Evolutionary conservation across 2,888 invertebrate species (phyloP).

Genomic region (Torymus texanus): DNA sequence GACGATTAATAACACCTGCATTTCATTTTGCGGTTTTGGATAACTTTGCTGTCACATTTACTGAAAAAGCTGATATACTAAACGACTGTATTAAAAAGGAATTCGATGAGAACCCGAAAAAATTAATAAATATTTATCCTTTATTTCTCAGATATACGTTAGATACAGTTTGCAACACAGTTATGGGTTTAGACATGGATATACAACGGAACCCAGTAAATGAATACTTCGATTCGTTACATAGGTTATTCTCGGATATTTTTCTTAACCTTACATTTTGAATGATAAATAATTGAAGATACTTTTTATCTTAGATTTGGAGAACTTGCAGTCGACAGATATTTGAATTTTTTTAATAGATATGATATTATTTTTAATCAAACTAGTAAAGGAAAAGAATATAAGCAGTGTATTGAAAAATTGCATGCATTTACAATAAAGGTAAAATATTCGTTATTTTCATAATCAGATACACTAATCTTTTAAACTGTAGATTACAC

Average conservation of each 20-base stretch:
- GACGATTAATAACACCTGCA: constrained; percentile 71
- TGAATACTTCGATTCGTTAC: constrained; percentile 77
- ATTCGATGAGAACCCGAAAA: constrained; percentile 57
- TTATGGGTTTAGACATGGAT: constrained; percentile 80
- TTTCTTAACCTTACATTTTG: too few species aligned
- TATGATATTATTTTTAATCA: background rate
- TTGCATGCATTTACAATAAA: constrained; percentile 61
- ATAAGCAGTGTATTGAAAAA: constrained; percentile 52
- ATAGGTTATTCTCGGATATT: constrained; percentile 68
- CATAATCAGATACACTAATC: too few species aligned
- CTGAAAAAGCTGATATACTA: constrained; percentile 76
- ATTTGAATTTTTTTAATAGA: too few species aligned
- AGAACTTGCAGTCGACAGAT: too few species aligned
- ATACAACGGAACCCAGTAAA: constrained; percentile 75
- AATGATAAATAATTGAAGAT: background rate
- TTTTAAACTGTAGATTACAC: too few species aligned
- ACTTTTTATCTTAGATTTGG: too few species aligned
- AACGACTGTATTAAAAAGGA: constrained; percentile 66
- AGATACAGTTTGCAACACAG: constrained; percentile 79
- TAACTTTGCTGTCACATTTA: constrained; percentile 75
- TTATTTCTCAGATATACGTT: constrained; percentile 76
- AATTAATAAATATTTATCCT: constrained; percentile 76
- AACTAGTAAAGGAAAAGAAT: constrained; percentile 57
- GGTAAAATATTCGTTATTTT: constrained; percentile 41
- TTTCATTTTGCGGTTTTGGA: constrained; percentile 78